Conservation (phyloP, 2,797 vertebrate genomes). For the Neopelma chrysocephalum region DNA sequence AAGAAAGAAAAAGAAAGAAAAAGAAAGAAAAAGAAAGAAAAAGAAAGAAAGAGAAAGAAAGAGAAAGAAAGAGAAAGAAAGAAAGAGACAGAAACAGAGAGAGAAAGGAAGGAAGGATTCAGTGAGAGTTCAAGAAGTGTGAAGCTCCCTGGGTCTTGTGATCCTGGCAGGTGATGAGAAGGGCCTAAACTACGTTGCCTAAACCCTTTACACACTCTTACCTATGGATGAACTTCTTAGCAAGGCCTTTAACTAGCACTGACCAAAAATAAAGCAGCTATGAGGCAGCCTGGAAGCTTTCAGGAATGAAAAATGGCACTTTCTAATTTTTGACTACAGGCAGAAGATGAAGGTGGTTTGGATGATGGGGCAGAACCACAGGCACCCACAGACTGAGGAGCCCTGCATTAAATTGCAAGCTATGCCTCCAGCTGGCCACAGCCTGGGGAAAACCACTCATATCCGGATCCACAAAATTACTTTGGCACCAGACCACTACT, state of each 20-base stretch:
- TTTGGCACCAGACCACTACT: neutral
- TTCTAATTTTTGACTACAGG: neutral
- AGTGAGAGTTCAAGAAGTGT: neutral
- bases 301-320: neutral
- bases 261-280: neutral
- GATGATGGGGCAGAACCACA: neutral
- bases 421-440: neutral
- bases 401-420: neutral
- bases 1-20: neutral
- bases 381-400: neutral
- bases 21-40: neutral
- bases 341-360: neutral
- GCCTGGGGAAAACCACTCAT: neutral
- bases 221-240: neutral
- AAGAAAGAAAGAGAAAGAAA: neutral
- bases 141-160: neutral
- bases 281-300: neutral
- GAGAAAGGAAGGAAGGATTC: neutral
- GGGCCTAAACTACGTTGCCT: accelerated
- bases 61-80: neutral
- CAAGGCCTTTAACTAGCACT: neutral
- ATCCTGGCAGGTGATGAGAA: neutral
- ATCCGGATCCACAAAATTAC: neutral
- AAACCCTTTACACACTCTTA: neutral
- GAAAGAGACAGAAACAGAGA: too few species aligned